These are phyloP conservation scores for Neoseiulus cucumeris DNA, from an alignment of 1,140 invertebrate genomes.

Conservation along the genomic window DNA sequence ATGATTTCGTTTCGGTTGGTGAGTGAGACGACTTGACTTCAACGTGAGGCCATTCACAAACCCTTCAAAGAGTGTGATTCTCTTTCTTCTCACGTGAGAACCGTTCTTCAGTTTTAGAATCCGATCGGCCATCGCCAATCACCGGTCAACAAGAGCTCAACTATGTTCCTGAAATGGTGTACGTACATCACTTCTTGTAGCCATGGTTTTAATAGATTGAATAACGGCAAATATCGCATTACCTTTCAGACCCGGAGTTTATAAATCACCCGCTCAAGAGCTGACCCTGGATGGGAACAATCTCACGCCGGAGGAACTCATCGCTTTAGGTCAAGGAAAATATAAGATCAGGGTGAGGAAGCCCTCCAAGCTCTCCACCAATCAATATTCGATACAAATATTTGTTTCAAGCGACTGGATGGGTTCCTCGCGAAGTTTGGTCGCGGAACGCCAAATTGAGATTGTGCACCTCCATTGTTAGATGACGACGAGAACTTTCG, in stretches of 20 bases:
- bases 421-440: no score
- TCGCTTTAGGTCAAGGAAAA: constrained; percentile 35
- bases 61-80: no score
- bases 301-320: constrained; percentile 37
- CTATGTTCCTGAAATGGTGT: constrained; percentile 41
- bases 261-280: constrained; percentile 19
- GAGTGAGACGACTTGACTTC: no score
- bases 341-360: constrained; percentile 37
- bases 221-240: no score
- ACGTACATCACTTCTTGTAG: constrained; percentile 19
- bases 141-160: constrained; percentile 36
- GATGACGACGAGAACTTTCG: no score
- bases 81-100: no score
- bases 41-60: no score
- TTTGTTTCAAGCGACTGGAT: no score
- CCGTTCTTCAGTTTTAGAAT: constrained; percentile 33
- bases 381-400: no score
- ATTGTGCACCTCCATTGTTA: no score
- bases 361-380: no score
- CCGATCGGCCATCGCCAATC: constrained; percentile 34
- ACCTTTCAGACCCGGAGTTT: constrained; percentile 20
- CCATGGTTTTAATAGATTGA: not conserved
- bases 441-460: no score
- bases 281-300: constrained; percentile 35
- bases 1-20: constrained; percentile 43